Evolutionary conservation across 37 sponge, comb jelly and placozoan genomes (phyloP).

Genomic region (Ianthella basta): DNA sequence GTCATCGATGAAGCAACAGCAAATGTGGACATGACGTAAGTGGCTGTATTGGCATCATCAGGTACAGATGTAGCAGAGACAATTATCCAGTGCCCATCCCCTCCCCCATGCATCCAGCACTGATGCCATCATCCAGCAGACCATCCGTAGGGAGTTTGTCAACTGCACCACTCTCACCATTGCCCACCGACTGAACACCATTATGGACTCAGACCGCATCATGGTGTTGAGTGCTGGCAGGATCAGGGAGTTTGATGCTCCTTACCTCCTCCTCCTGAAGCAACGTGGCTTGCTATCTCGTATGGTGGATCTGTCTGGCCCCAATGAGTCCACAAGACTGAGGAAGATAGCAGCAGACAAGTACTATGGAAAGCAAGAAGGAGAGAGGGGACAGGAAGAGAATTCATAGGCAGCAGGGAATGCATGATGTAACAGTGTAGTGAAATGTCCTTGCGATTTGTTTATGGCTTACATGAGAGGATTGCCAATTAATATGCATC

Average conservation of each 20-base stretch:
- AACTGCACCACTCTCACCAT: slow-evolving; percentile 85
- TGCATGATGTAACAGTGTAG: no score
- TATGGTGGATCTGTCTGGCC: slow-evolving; percentile 63
- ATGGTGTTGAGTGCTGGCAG: slow-evolving; percentile 61
- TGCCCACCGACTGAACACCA: slow-evolving; percentile 91
- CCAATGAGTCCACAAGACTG: slow-evolving; percentile 33
- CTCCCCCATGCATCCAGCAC: slow-evolving; percentile 46
- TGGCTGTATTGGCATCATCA: not conserved
- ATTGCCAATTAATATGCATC: no score
- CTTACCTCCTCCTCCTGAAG: slow-evolving; percentile 43
- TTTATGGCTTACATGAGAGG: no score
- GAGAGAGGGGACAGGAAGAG: no score
- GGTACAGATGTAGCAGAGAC: no score
- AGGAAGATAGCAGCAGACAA: slow-evolving; percentile 45
- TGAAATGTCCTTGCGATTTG: no score
- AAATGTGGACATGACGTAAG: slow-evolving; percentile 65
- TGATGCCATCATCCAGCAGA: slow-evolving; percentile 81
- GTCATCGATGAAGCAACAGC: slow-evolving; percentile 87
- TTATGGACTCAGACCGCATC: slow-evolving; percentile 84
- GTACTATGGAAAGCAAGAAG: not conserved
- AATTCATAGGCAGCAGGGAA: no score
- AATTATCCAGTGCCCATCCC: no score
- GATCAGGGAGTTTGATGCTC: slow-evolving; percentile 51
- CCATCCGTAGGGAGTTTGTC: slow-evolving; percentile 65
- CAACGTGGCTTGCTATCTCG: slow-evolving; percentile 28